These are phyloP conservation scores for Hyperoplus lanceolatus DNA, from an alignment of 2,797 vertebrate species.

Conservation along the genomic window DNA sequence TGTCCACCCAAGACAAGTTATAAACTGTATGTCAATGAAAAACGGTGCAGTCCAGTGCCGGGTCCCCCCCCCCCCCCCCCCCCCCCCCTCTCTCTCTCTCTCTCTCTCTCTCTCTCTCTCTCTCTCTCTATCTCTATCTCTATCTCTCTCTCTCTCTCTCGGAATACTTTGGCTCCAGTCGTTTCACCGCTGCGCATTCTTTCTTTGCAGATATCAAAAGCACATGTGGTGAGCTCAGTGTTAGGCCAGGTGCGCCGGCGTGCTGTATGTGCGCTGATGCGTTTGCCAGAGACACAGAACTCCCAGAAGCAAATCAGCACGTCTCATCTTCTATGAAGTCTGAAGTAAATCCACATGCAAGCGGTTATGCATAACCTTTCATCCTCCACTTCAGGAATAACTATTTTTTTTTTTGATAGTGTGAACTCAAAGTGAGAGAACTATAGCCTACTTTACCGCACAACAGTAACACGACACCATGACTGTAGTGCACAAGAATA, in stretches of 20 bases:
- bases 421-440: not conserved
- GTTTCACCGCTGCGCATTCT: slow-evolving; percentile 55
- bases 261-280: slow-evolving; percentile 28
- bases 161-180: slow-evolving; percentile 49
- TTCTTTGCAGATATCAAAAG: slow-evolving; percentile 64
- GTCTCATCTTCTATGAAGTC: slow-evolving; percentile 24
- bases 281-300: slow-evolving; percentile 45
- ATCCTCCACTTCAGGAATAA: not conserved
- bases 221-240: slow-evolving; percentile 72
- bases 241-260: slow-evolving; percentile 58
- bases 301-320: slow-evolving; percentile 37
- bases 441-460: not conserved
- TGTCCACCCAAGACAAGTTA: slow-evolving; percentile 42
- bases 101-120: slow-evolving; percentile 18
- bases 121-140: slow-evolving; percentile 14
- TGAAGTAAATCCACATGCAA: slow-evolving; percentile 12
- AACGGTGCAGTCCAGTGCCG: slow-evolving; percentile 13
- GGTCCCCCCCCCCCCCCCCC: slow-evolving; percentile 24
- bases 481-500: not conserved
- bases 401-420: not conserved
- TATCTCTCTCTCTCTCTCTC: slow-evolving; percentile 18
- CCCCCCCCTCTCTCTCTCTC: slow-evolving; percentile 17
- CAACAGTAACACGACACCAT: not conserved
- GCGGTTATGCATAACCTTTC: not conserved
- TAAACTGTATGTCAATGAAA: slow-evolving; percentile 42